Base-by-base conservation (phyloP, 2,797 vertebrate genomes). In the Pangasius macronema region DNA sequence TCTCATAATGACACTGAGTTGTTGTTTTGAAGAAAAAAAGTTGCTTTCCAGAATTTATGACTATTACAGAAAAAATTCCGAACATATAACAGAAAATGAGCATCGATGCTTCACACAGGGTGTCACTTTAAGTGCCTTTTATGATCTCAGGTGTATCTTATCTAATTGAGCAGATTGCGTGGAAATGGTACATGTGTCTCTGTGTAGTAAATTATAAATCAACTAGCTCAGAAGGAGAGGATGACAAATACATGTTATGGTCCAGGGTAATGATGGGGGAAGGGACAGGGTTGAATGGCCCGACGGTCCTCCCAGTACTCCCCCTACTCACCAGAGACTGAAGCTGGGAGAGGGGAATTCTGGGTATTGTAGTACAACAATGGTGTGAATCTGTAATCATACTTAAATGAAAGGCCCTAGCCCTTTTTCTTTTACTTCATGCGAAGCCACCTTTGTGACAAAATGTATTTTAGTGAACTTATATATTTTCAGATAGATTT, bases 361-460 rank as follows among this genome's bases (percentile, higher is more conserved):
- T 95, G 94, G 95, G 94, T 91, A 92, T 91, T 95, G 95, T 93
- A 95, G 95, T 96, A 22, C 86, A 6, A 0, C 0, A 73, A 22
- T 18, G 0, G 10, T 33, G 20, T 82, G n/a, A 20, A 6, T 16
- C 27, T 75, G 49, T 39, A 46, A 70, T 24, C 14, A 46, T 14
- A 68, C 39, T 20, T 24, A 6, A 30, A 5, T 3, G 8, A 22
- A 11, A 27, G 6, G 2, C 10, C 5, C 1, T 10, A 61, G 10
- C 0, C 1, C 2, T 75, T 53, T 85, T 33, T 53, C 33, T 49
- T 86, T 57, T n/a, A 81, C 51, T 27, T 27, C 67, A 9, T 2
- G 7, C 36, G 16, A 22, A 27, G 36, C 1, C 20, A 59, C 0
- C 2, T 59, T 42, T 10, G 3, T 1, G 20, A 36, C 13, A 30